Percentiles rank a stretch among this genome's conserved stretches.
Evolutionary conservation across 2,113 vertebrate genomes (phyloP).

Genomic region (Sarotherodon lohbergeri): DNA sequence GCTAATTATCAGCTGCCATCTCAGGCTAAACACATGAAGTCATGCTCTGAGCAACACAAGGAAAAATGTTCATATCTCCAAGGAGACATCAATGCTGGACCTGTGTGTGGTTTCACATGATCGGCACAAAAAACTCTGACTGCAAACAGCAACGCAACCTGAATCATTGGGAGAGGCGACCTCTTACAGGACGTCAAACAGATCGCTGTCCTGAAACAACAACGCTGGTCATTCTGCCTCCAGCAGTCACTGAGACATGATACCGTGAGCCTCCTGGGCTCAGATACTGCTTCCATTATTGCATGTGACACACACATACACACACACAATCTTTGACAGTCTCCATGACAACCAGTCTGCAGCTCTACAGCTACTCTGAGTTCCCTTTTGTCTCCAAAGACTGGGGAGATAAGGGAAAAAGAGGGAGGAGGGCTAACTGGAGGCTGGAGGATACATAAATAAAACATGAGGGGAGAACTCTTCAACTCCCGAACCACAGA

Average conservation of each 20-base stretch:
- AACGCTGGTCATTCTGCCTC: conserved; percentile 34
- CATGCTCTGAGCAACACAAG: neutral
- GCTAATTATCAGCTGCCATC: conserved; percentile 43
- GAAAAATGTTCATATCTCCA: neutral
- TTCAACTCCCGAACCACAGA: conserved; percentile 19
- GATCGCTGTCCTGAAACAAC: neutral
- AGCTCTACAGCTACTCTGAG: conserved; percentile 60
- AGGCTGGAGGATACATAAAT: conserved; percentile 57
- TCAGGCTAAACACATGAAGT: conserved; percentile 1
- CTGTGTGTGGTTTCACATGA: neutral
- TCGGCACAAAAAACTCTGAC: neutral
- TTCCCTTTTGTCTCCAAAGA: conserved; percentile 72
- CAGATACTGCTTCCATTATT: conserved; percentile 46
- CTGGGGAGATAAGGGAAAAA: conserved; percentile 54
- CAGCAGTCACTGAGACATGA: conserved; percentile 34
- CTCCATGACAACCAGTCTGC: conserved; percentile 77
- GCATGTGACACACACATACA: conserved; percentile 38
- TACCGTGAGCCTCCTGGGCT: conserved; percentile 40
- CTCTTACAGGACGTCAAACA: neutral
- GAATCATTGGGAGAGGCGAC: neutral
- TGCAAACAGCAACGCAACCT: neutral
- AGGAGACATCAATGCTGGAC: neutral
- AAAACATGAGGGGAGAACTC: conserved; percentile 54
- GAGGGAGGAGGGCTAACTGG: conserved; percentile 36
- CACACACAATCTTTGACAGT: conserved; percentile 61